phyloP scores from a whole-genome alignment of 2,113 vertebrate genomes.

The Laticauda colubrina region DNA sequence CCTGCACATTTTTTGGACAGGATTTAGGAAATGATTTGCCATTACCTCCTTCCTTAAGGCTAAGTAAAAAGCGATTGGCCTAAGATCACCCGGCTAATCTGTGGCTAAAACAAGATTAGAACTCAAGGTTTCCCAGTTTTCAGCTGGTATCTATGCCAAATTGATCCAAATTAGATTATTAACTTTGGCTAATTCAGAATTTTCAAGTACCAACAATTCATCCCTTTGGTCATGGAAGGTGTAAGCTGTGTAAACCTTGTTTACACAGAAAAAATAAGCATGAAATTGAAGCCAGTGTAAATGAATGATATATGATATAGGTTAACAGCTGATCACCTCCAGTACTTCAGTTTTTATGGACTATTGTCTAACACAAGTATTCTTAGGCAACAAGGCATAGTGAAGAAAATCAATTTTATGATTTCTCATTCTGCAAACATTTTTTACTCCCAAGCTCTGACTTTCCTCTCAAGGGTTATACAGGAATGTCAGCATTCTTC shows the following conservation, averaged over 20 bases:
- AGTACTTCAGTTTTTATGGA: not conserved
- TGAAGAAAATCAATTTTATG: not conserved
- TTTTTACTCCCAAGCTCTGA: fast-evolving
- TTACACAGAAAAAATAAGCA: not conserved
- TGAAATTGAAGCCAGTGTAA: not conserved
- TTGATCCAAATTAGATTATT: not conserved
- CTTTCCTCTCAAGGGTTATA: fast-evolving
- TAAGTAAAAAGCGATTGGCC: not conserved
- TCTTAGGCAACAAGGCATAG: not conserved
- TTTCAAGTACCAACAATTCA: not conserved
- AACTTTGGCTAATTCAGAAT: not conserved
- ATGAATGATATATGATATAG: not conserved
- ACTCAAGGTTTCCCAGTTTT: not conserved
- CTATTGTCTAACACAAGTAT: not conserved
- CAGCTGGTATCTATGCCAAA: not conserved
- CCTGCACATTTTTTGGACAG: not conserved
- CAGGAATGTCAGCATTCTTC: fast-evolving
- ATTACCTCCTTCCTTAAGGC: not conserved
- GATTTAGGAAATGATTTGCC: not conserved
- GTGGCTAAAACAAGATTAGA: not conserved
- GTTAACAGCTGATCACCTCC: not conserved
- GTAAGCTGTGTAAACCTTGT: not conserved
- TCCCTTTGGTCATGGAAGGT: not conserved
- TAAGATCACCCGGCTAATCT: not conserved
- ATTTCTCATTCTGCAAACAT: not conserved